A percentile compares a stretch with the other conserved stretches of the same genome.
Evolutionary conservation across 2,113 vertebrate species (phyloP).

Genomic region (Hippolais icterina): DNA sequence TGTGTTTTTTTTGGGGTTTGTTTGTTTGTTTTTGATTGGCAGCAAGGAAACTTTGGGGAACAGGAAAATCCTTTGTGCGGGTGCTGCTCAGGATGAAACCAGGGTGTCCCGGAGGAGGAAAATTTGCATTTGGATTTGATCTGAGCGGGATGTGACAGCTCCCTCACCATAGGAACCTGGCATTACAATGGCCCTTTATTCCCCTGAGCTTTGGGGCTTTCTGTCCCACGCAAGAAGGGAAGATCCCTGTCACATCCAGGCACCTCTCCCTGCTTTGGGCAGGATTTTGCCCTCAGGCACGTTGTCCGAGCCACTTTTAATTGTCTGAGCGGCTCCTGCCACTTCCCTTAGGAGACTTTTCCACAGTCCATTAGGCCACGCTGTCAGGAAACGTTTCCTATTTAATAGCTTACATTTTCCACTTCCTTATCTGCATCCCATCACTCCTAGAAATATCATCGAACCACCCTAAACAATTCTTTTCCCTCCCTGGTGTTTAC

Average conservation of each 20-base stretch:
- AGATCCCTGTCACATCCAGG: background rate
- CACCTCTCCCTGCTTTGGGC: background rate
- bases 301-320: background rate
- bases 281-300: background rate
- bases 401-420: conserved; percentile 57
- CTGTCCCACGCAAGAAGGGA: background rate
- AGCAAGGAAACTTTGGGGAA: background rate
- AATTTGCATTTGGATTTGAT: background rate
- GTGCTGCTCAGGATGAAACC: background rate
- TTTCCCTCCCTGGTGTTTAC: conserved; percentile 37
- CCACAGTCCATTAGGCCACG: conserved; percentile 15
- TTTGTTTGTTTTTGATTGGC: background rate
- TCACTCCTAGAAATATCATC: conserved; percentile 44
- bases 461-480: conserved; percentile 56
- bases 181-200: background rate
- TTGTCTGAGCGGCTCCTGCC: conserved; percentile 59
- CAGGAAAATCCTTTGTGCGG: background rate
- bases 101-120: background rate
- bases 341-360: conserved; percentile 36
- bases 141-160: background rate
- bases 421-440: conserved; percentile 58
- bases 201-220: background rate
- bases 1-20: background rate
- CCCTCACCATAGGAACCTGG: background rate
- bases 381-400: conserved; percentile 60